Conservation (phyloP, 2,113 vertebrate genomes). For the Psilopsiagon aurifrons region DNA sequence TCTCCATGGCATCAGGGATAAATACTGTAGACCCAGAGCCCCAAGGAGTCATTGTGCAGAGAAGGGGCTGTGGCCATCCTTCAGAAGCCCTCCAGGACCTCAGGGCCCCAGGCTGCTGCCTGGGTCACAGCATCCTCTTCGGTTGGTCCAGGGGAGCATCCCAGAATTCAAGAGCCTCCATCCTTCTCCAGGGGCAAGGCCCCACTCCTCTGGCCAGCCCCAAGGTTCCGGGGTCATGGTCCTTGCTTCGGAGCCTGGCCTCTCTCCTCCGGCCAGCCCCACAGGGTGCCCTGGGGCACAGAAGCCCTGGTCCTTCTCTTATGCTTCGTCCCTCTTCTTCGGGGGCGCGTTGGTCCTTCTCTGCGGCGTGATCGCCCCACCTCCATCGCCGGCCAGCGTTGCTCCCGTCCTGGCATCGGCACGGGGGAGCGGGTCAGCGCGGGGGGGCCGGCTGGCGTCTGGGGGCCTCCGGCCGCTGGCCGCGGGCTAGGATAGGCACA, state of each 20-base stretch:
- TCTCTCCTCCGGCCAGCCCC: not conserved
- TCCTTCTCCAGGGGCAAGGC: slow-evolving; percentile 13
- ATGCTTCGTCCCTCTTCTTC: slow-evolving; percentile 18
- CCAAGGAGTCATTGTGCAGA: not conserved
- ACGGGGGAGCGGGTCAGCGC: not conserved
- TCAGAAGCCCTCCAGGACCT: not conserved
- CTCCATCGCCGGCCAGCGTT: slow-evolving; percentile 9
- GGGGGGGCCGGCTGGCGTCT: not conserved
- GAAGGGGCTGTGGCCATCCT: not conserved
- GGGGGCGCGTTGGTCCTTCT: slow-evolving; percentile 10
- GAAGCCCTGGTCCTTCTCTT: not conserved
- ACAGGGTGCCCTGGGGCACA: not conserved
- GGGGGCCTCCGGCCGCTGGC: slow-evolving; percentile 20
- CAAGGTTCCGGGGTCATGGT: not conserved
- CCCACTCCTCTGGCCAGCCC: slow-evolving; percentile 35
- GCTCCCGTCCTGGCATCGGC: slow-evolving; percentile 6
- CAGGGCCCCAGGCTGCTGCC: not conserved
- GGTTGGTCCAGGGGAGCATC: not conserved
- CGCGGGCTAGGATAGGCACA: slow-evolving; percentile 44
- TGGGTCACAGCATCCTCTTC: not conserved
- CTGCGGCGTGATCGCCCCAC: not conserved
- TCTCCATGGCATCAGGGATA: not conserved
- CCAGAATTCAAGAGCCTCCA: not conserved
- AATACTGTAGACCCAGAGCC: not conserved
- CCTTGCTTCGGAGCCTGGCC: not conserved